Evolutionary conservation across 2,888 invertebrate genomes (phyloP), one percentile per base, ranked within the genome.

Genomic region (Lithophane semibrunnea): DNA sequence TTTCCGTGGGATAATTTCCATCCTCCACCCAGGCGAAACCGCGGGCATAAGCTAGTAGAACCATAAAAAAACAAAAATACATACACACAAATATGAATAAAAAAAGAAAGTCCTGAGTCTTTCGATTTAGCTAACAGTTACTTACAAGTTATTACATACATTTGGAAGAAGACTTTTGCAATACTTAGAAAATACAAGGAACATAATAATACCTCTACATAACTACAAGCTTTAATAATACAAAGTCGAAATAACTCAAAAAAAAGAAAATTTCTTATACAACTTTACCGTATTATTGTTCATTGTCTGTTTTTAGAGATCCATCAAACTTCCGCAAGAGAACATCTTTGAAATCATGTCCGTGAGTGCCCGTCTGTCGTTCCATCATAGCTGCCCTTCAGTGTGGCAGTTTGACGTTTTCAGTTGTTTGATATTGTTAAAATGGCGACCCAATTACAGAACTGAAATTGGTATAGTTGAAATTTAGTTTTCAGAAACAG

Each of bases 251-350:
- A 56, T 73, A 77, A 81, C 63, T 76, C 63, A 72, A 81, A 61
- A 70, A 74, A 72, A 75, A 75, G 24, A 75, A 80, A 52, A 80
- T 77, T 68, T 79, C 79, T 79, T 77, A n/a, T 75, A 29, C 58
- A 85, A 87, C 79, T 87, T 79, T 74, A 72, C 71, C 21, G 77
- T 79, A 81, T 80, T 82, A 75, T 77, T 76, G 63, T 71, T 74
- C 77, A 78, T 70, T 84, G 84, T 86, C 52, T 80, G 72, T 29
- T 81, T 79, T 80, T 78, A 80, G 86, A 58, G 84, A 74, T 83
- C 72, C 73, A 61, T 78, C n/a, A 54, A 61, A 52, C n/a, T 76
- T 47, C 66, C 4, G 13, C 18, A n/a, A 61, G 37, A 65, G 37
- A 60, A 54, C 2, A 16, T 60, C 54, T 79, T 82, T 54, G 60